Conservation (phyloP, 1,140 invertebrate species). For the Lordiphosa mommai region DNA sequence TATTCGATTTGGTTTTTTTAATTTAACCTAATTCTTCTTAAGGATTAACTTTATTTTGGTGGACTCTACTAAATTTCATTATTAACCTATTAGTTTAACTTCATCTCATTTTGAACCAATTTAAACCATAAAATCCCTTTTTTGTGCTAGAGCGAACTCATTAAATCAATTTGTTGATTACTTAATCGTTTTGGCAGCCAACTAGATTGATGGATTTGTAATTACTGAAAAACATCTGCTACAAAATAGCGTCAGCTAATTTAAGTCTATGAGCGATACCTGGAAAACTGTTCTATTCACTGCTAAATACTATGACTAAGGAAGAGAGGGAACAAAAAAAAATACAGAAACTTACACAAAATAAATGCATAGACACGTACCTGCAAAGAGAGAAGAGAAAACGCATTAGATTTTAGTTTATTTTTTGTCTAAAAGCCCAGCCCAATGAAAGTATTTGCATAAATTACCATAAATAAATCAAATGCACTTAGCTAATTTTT, state of each 20-base stretch:
- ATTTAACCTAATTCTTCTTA: too few species aligned
- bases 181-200: constrained; percentile 25
- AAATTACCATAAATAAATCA: constrained; percentile 1
- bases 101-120: constrained; percentile 1
- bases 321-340: background rate
- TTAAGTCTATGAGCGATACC: too few species aligned
- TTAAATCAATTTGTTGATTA: constrained; percentile 28
- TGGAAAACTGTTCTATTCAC: constrained; percentile 28
- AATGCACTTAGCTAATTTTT: background rate
- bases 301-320: constrained; percentile 26
- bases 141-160: too few species aligned
- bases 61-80: constrained; percentile 17
- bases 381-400: constrained; percentile 27
- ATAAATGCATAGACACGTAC: constrained; percentile 39
- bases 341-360: constrained; percentile 31
- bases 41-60: too few species aligned
- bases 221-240: constrained; percentile 36
- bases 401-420: background rate
- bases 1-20: too few species aligned
- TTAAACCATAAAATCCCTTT: constrained; percentile 10
- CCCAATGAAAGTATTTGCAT: constrained; percentile 28
- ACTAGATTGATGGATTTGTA: constrained; percentile 38
- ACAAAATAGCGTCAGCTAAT: background rate
- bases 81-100: background rate
- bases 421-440: background rate